Conservation (phyloP, 1,140 invertebrate species). For the Chrysopa pallens region DNA sequence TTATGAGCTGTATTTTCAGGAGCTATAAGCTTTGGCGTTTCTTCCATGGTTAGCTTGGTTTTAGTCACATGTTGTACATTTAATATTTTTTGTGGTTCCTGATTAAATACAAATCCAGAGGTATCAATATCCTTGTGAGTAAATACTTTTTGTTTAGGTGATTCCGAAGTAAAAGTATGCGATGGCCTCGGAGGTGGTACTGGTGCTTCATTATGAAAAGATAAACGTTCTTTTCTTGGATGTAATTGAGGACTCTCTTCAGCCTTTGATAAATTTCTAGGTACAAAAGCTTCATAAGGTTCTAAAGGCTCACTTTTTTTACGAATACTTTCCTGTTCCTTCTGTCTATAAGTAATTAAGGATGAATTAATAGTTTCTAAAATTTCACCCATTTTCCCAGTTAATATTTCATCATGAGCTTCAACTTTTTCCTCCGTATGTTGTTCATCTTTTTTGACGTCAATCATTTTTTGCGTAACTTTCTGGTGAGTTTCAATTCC, state of each 20-base stretch:
- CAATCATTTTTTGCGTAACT: conserved; percentile 7
- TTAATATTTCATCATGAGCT: no score
- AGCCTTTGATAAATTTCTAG: no score
- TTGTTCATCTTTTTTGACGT: no score
- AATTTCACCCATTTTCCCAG: no score
- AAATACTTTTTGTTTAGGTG: conserved; percentile 2
- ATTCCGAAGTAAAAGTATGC: conserved; percentile 1
- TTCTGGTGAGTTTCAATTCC: conserved; percentile 11
- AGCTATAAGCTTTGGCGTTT: background rate
- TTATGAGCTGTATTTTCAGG: background rate
- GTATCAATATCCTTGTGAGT: background rate
- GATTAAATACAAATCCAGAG: background rate
- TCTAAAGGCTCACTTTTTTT: no score
- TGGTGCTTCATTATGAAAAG: background rate
- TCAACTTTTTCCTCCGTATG: no score
- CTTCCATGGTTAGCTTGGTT: background rate
- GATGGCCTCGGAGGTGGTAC: conserved; percentile 12
- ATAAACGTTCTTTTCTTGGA: no score
- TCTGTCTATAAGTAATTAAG: no score
- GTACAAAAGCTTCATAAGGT: no score
- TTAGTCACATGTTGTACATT: conserved; percentile 3
- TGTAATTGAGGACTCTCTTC: no score
- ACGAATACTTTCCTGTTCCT: no score
- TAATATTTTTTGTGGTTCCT: background rate
- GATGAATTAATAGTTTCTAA: no score